Base-by-base conservation (phyloP, 2,888 invertebrate species). In the Sarcophaga caerulescens region DNA sequence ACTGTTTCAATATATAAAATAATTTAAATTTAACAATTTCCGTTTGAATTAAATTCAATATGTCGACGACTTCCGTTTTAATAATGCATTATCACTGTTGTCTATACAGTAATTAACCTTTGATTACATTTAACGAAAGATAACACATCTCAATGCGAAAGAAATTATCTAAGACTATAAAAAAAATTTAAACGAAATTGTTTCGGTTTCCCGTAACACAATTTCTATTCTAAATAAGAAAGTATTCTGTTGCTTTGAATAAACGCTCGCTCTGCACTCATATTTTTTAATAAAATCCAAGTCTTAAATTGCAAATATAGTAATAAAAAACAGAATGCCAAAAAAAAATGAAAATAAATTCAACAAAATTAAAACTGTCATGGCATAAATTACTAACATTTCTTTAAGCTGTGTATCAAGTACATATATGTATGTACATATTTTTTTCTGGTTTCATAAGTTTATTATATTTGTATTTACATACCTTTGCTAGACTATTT, bases 301-400 rank as follows among this genome's bases (percentile, higher is more conserved):
- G 77, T 69, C 84, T 81, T 74, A 47, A 70, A 81, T 84, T 84
- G 84, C 75, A 84, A 84, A 81, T 62, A 66, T 35, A 60, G 3
- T 19, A 17, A 21, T 11, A 44, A 63, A 52, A 70, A 70, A 63
- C 60, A 66, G 73, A 47, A 17, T 35, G 0, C 2, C n/a, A 71
- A 60, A 60, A 60, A 60, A 60, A 19, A 44, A 70, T 10, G 12
- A 25, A 59, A 47, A 74, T 68, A 59, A 73, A 80, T 85, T 77
- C 73, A 65, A 63, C 23, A 79, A 81, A 85, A 78, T 86, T 84
- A 75, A 86, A 82, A 81, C 83, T 86, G 86, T 81, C 86, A 84
- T 75, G 81, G 70, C 84, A 81, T 84, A 81, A 81, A 82, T 83
- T 80, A 83, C 83, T 85, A 77, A 85, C 83, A 68, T 85, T 83